Evolutionary conservation across 2,888 invertebrate genomes (phyloP).

Genomic region (Dynastes grantii): DNA sequence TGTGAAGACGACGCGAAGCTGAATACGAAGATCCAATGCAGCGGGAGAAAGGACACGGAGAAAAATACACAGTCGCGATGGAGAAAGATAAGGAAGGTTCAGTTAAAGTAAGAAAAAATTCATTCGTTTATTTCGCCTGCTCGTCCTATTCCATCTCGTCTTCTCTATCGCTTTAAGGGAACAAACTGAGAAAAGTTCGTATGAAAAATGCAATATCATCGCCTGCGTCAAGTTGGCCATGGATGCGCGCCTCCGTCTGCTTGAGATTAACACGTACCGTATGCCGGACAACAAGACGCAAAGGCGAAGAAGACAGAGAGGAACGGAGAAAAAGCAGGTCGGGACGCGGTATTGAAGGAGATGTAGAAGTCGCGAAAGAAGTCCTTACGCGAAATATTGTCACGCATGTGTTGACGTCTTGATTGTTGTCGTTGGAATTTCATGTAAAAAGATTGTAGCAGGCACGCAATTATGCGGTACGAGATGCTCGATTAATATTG

Average conservation of each 20-base stretch:
- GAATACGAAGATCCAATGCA: not conserved
- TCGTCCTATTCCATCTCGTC: not conserved
- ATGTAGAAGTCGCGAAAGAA: slow-evolving; percentile 52
- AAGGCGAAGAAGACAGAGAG: slow-evolving; percentile 16
- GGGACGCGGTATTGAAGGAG: not conserved
- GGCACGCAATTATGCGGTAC: slow-evolving; percentile 37
- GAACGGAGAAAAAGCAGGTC: slow-evolving; percentile 21
- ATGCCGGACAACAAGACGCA: slow-evolving; percentile 20
- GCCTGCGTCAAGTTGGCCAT: slow-evolving; percentile 30
- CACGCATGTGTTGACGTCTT: slow-evolving; percentile 56
- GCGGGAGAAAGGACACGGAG: not conserved
- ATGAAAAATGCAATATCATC: slow-evolving; percentile 45
- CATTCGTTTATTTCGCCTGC: slow-evolving; percentile 10
- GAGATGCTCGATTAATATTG: slow-evolving; percentile 36
- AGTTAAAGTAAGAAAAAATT: slow-evolving; percentile 28
- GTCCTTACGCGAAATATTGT: slow-evolving; percentile 58
- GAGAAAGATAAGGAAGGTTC: slow-evolving; percentile 38
- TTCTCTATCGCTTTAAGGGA: slow-evolving; percentile 25
- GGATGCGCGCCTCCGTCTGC: slow-evolving; percentile 31
- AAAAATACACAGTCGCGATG: slow-evolving; percentile 12
- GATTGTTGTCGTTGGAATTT: slow-evolving; percentile 49
- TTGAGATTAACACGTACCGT: slow-evolving; percentile 44
- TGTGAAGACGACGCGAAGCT: slow-evolving; percentile 27
- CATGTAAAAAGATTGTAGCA: slow-evolving; percentile 40
- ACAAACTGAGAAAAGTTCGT: slow-evolving; percentile 25